Evolutionary conservation across 2,113 vertebrate genomes (phyloP), one percentile per base, ranked within the genome.

Genomic region (Herpetotheres cachinnans): DNA sequence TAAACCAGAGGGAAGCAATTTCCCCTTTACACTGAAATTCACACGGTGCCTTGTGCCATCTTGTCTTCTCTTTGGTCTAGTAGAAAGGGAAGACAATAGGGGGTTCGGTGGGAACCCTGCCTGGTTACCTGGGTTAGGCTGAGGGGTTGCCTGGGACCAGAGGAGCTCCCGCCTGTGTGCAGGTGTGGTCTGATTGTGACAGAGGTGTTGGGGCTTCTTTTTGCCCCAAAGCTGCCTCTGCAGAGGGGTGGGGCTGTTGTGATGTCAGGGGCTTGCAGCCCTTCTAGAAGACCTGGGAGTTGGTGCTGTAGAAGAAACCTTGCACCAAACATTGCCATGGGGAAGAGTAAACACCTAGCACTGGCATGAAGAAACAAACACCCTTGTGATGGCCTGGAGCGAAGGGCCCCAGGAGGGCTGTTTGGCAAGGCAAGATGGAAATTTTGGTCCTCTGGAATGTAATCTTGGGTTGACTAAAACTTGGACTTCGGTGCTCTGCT

Each of bases 201-300:
- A 25, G 46, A 34, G 44, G 2, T 30, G 5, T 2, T 2, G 2
- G 76, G 67, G 46, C 19, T 44, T n/a, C 34, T 32, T 20, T 13
- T 10, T 15, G 11, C 15, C 47, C 27, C 70, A 18, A 2, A 59
- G 47, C 66, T 79, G 73, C 36, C 29, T 24, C 70, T 20, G 19
- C 8, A 3, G 29, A 11, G 18, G 2, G 25, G 2, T 21, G 46
- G 82, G 76, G 18, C 34, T 4, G 12, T 73, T 93, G 81, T 95
- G 96, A 94, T 77, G 73, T 95, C 94, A 95, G 32, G n/a, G 34
- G 20, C 9, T 7, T 24, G 15, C 67, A 50, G 54, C 46, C 52
- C 52, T 84, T 49, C 49, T 61, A 30, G 86, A 30, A 38, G 22
- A 36, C 6, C 46, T 0, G 1, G 55, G n/a, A 16, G 8, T 1